phyloP scores from a whole-genome alignment of 35 echinoderm and acorn worm species.

The Nesometra sesokonis region DNA sequence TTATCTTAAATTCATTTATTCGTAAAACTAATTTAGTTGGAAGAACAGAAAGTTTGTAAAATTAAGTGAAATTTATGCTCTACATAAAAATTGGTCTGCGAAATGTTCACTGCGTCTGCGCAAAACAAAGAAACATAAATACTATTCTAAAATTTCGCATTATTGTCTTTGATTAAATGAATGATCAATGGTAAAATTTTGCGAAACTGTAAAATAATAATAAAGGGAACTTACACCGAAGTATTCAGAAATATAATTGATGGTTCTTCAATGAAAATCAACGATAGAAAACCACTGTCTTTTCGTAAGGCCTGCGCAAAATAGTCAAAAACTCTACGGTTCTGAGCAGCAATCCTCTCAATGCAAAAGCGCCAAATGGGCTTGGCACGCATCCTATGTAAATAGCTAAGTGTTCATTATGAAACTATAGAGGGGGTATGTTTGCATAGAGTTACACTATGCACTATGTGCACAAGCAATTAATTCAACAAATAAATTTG shows the following conservation, averaged over 20 bases:
- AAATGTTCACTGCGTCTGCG: not conserved
- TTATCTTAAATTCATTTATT: not conserved
- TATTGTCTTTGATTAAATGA: not conserved
- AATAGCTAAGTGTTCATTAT: not conserved
- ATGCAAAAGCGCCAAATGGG: not conserved
- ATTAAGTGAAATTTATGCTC: not conserved
- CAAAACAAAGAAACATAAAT: not conserved
- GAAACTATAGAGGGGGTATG: not conserved
- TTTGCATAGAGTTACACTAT: not conserved
- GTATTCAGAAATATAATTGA: not conserved
- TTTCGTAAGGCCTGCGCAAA: not conserved
- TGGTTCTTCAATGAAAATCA: not conserved
- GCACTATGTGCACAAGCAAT: no score
- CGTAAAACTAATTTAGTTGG: not conserved
- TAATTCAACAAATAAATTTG: no score
- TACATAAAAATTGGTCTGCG: not conserved
- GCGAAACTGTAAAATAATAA: not conserved
- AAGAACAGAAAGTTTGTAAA: not conserved
- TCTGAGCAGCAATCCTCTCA: not conserved
- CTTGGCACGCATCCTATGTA: not conserved
- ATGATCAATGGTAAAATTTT: not conserved
- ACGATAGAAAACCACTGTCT: not conserved
- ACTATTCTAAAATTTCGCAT: not conserved
- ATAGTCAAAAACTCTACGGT: not conserved
- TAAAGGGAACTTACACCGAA: not conserved